phyloP scores from a whole-genome alignment of 2,888 invertebrate genomes.

The Cephus nigrinus region DNA sequence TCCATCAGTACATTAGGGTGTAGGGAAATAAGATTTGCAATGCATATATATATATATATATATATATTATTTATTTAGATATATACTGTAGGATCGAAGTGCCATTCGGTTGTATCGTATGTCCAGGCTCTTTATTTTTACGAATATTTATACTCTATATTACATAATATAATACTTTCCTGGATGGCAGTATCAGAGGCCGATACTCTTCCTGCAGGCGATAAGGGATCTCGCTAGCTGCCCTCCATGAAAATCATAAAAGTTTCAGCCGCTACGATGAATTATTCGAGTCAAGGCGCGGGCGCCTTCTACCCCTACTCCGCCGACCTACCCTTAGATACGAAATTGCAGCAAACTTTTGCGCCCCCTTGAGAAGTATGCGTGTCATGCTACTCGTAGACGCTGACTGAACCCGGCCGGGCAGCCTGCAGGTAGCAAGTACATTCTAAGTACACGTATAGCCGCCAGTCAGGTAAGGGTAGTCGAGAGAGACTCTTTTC shows the following conservation, averaged over 20 bases:
- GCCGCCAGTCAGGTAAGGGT: conserved; percentile 11
- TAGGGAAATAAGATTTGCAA: too few relatives aligned
- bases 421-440: not conserved
- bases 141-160: not conserved
- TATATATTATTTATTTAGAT: not conserved
- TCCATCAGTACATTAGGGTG: too few relatives aligned
- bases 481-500: conserved; percentile 19
- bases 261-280: conserved; percentile 45
- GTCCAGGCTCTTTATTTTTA: not conserved
- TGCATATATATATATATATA: too few relatives aligned
- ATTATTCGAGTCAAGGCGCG: conserved; percentile 40
- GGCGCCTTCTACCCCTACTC: not conserved
- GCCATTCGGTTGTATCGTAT: not conserved
- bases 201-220: not conserved
- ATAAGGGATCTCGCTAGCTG: conserved; percentile 14
- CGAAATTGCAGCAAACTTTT: conserved; percentile 47
- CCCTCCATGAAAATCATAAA: conserved; percentile 45
- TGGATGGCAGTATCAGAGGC: not conserved
- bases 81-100: not conserved
- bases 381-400: not conserved
- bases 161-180: not conserved
- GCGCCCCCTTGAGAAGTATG: conserved; percentile 17
- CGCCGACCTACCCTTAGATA: conserved; percentile 20
- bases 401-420: not conserved
- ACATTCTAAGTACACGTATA: conserved; percentile 8